Conservation (phyloP, 2,888 invertebrate genomes). For the Sericinus montela region DNA sequence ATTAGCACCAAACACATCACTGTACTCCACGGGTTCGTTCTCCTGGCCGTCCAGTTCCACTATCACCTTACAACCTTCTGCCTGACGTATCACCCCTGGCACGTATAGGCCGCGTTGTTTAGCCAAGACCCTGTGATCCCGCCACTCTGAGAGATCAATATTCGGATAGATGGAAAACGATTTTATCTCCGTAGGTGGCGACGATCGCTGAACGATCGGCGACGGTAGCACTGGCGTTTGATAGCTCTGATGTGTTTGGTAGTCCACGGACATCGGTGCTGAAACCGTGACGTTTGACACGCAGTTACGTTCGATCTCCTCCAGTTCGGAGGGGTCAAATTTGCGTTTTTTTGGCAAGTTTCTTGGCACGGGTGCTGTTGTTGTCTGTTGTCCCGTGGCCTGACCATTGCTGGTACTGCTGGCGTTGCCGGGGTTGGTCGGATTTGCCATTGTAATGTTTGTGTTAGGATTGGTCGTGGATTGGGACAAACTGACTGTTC, state of each 20-base stretch:
- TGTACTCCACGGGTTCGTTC: conserved; percentile 83
- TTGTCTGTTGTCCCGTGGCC: conserved; percentile 53
- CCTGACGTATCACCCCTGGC: conserved; percentile 92
- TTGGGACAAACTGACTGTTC: conserved; percentile 74
- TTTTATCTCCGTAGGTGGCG: conserved; percentile 79
- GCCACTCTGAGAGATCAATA: conserved; percentile 96
- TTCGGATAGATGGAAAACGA: conserved; percentile 72
- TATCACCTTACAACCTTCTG: conserved; percentile 84
- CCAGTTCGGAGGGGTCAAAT: conserved; percentile 88
- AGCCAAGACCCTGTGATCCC: conserved; percentile 94
- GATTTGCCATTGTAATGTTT: conserved; percentile 70
- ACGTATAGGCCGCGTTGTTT: conserved; percentile 90
- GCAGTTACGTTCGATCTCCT: conserved; percentile 81
- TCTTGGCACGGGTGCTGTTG: conserved; percentile 80
- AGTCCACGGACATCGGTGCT: conserved; percentile 26
- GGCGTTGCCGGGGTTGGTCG: conserved; percentile 61
- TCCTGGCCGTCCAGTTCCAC: conserved; percentile 91
- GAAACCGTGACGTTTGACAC: conserved; percentile 58
- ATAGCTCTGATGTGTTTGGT: conserved; percentile 27
- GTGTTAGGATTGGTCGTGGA: conserved; percentile 57
- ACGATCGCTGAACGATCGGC: conserved; percentile 65
- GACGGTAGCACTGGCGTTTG: conserved; percentile 55
- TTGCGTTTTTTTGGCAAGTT: conserved; percentile 97
- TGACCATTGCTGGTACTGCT: conserved; percentile 51
- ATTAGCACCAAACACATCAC: conserved; percentile 87